Conservation (phyloP, 1,140 invertebrate species). For the Druon quercuslanigerum region DNA sequence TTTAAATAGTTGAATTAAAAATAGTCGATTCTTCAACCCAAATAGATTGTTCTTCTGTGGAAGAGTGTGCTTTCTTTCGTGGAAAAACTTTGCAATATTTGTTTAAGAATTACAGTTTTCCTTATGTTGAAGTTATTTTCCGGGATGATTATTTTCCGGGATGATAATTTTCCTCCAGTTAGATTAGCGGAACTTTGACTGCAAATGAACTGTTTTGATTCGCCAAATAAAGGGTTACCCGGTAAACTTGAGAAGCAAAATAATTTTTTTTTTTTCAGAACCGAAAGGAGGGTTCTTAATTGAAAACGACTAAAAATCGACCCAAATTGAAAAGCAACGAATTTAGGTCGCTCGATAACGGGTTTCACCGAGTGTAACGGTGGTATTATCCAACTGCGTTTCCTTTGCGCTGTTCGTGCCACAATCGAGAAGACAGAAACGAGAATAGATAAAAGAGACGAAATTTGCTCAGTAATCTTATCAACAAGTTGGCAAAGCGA, state of each 20-base stretch:
- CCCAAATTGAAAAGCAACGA: constrained; percentile 19
- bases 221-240: not conserved
- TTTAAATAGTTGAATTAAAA: too few relatives aligned
- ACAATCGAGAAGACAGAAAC: constrained; percentile 32
- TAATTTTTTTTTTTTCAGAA: constrained; percentile 6
- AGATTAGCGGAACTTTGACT: too few relatives aligned
- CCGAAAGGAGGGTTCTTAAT: not conserved
- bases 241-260: not conserved
- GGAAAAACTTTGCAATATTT: too few relatives aligned
- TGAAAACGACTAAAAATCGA: constrained; percentile 30
- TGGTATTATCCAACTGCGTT: constrained; percentile 51
- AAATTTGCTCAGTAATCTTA: not conserved
- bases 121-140: too few relatives aligned
- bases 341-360: constrained; percentile 56
- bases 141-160: too few relatives aligned
- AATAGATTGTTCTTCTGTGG: too few relatives aligned
- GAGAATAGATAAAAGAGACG: not conserved
- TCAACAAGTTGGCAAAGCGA: too few relatives aligned
- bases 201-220: too few relatives aligned
- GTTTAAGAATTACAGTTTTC: too few relatives aligned
- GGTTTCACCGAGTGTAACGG: constrained; percentile 45
- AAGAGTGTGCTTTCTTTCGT: too few relatives aligned
- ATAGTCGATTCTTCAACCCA: too few relatives aligned
- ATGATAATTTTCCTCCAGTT: too few relatives aligned
- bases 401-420: constrained; percentile 39